phyloP scores from a whole-genome alignment of 1,140 invertebrate species.

The Brachionus sp. region DNA sequence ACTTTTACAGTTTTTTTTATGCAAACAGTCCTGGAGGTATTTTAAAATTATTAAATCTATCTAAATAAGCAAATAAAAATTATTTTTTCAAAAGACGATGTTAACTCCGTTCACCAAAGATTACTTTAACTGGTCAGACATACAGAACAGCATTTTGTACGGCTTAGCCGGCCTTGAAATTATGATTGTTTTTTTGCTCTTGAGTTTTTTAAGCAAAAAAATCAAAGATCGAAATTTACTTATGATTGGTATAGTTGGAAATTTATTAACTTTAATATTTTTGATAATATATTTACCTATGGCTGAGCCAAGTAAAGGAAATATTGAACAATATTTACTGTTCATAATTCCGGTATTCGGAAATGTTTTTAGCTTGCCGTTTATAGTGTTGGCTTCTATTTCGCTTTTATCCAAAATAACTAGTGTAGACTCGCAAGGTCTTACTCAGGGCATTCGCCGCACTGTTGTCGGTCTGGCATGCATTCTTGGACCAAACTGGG shows the following conservation, averaged over 20 bases:
- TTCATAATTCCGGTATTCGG: constrained; percentile 36
- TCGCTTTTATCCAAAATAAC: constrained; percentile 40
- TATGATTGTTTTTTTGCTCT: constrained; percentile 1
- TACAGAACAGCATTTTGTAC: constrained; percentile 33
- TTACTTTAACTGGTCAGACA: constrained; percentile 27
- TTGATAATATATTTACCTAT: constrained; percentile 39
- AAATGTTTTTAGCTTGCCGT: constrained; percentile 41
- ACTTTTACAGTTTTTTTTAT: constrained; percentile 49
- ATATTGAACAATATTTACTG: background rate
- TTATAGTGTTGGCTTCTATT: constrained; percentile 14
- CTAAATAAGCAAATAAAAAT: background rate
- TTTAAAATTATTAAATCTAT: background rate
- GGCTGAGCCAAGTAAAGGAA: background rate
- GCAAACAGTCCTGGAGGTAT: constrained; percentile 48
- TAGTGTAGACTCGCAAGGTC: background rate
- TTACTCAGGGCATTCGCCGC: constrained; percentile 33
- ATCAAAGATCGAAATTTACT: constrained; percentile 32
- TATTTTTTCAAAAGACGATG: constrained; percentile 46
- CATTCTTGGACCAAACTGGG: constrained; percentile 37
- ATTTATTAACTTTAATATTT: constrained; percentile 31
- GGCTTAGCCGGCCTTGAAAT: constrained; percentile 21
- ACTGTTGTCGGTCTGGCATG: constrained; percentile 12
- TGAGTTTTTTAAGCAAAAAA: constrained; percentile 20
- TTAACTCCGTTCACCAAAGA: constrained; percentile 38
- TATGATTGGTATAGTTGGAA: constrained; percentile 25